phyloP scores from a whole-genome alignment of 30 jellyfish, hydroid and myxozoan genomes.

The Euphysa ruthae region DNA sequence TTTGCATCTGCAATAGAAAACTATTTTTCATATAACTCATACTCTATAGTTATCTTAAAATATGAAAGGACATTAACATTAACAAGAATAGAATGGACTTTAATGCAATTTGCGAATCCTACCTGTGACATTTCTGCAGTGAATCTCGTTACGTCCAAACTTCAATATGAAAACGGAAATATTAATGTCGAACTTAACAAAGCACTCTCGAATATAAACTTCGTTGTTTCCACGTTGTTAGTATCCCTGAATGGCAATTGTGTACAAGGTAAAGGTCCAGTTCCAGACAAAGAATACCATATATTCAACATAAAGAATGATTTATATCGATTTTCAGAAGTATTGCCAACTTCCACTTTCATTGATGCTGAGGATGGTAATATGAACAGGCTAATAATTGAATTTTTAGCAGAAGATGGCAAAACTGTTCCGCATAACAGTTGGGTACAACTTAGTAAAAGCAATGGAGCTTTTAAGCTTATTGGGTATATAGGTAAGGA shows the following conservation, averaged over 20 bases:
- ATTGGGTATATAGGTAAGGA: slow-evolving; percentile 3
- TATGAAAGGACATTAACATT: neutral
- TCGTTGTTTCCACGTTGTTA: too few species aligned
- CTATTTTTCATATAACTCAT: neutral
- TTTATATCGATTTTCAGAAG: neutral
- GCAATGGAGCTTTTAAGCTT: neutral
- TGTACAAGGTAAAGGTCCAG: slow-evolving; percentile 22
- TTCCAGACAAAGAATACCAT: neutral
- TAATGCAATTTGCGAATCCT: neutral
- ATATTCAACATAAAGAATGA: neutral
- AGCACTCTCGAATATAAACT: too few species aligned
- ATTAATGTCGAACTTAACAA: too few species aligned
- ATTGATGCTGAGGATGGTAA: slow-evolving; percentile 59
- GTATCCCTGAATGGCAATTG: too few species aligned
- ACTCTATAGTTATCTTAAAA: neutral
- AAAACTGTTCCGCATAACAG: slow-evolving; percentile 27
- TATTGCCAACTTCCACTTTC: slow-evolving; percentile 37
- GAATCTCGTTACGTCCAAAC: too few species aligned
- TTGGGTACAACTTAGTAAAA: slow-evolving; percentile 35
- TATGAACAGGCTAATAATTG: slow-evolving; percentile 13
- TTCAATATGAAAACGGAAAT: too few species aligned
- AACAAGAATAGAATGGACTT: neutral
- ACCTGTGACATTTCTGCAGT: too few species aligned
- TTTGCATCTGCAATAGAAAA: neutral
- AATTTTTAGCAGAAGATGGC: slow-evolving; percentile 26